Evolutionary conservation across 1,140 invertebrate species (phyloP).

Genomic region (Pomacea maculata): DNA sequence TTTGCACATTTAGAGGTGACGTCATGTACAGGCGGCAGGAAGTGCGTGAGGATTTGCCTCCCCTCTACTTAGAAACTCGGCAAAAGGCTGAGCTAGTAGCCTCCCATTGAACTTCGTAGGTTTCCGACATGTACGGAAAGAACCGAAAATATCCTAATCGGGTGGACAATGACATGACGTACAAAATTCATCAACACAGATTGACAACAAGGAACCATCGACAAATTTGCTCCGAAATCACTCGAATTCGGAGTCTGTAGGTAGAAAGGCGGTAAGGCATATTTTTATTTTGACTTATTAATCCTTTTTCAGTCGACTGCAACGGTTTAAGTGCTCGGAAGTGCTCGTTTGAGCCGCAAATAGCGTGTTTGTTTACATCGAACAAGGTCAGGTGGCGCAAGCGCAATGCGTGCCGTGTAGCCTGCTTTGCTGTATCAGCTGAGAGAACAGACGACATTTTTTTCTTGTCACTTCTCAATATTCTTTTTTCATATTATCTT

Average conservation of each 20-base stretch:
- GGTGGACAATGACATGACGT: conserved; percentile 27
- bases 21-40: conserved; percentile 6
- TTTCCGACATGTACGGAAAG: conserved; percentile 16
- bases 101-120: conserved; percentile 4
- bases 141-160: conserved; percentile 13
- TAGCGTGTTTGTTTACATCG: conserved; percentile 21
- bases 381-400: conserved; percentile 26
- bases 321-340: neutral
- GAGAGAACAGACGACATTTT: conserved; percentile 25
- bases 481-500: too few species aligned
- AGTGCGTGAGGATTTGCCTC: conserved; percentile 1
- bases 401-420: conserved; percentile 20
- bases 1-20: neutral
- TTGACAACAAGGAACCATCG: conserved; percentile 26
- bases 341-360: neutral
- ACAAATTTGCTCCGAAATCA: conserved; percentile 16
- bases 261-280: conserved; percentile 11
- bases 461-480: neutral
- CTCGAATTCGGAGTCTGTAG: conserved; percentile 5
- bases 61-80: neutral
- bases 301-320: conserved; percentile 2
- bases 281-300: neutral
- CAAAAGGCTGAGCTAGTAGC: neutral
- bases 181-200: conserved; percentile 29
- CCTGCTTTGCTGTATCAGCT: conserved; percentile 19